Base-by-base conservation (phyloP, 1,140 invertebrate genomes). In the Philopotamus ludificatus region DNA sequence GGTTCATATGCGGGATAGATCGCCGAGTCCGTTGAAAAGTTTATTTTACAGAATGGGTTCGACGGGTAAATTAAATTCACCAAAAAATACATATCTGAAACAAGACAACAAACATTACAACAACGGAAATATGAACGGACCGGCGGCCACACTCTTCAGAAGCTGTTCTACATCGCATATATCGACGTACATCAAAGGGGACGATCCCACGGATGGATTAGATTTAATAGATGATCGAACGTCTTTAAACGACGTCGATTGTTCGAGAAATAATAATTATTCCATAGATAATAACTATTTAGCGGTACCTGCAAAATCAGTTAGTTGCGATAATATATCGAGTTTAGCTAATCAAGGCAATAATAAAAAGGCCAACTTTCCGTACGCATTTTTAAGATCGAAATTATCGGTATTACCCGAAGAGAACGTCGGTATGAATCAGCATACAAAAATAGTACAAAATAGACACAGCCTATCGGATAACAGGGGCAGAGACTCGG, bases 101-200 rank as follows among this genome's bases (percentile, higher is more conserved):
- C 71, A 73, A 71, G 70, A 78, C 70, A 71, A 79, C 78, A 70
- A 75, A 66, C 18, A 74, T 60, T 61, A 80, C 74, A 79, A 78
- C 63, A 82, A 76, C 50, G 75, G 83, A 15, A 83, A 81, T 67
- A 79, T 77, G 64, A 83, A 77, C 51, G 76, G 83, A 20, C 81
- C 80, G 64, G 75, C 75, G 15, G 75, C 77, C 7, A 73, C 78
- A 3, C 77, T 90, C n/a, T 90, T 89, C 72, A 80, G 88, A 50
- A 90, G 88, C 72, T 89, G 87, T 71, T 90, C 88, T 47, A 90
- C 88, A 10, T 90, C 88, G 50, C 87, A 89, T 71, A 74, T 90
- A 65, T 87, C 86, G 0, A 86, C 84, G n/a, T 91, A 90, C 72
- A 84, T 90, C 12, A 88, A 88, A 73, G 88, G 87, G 39, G 89